Evolutionary conservation across 2,888 invertebrate genomes (phyloP), one percentile per base, ranked within the genome.

Genomic region (Uloborus plumipes): DNA sequence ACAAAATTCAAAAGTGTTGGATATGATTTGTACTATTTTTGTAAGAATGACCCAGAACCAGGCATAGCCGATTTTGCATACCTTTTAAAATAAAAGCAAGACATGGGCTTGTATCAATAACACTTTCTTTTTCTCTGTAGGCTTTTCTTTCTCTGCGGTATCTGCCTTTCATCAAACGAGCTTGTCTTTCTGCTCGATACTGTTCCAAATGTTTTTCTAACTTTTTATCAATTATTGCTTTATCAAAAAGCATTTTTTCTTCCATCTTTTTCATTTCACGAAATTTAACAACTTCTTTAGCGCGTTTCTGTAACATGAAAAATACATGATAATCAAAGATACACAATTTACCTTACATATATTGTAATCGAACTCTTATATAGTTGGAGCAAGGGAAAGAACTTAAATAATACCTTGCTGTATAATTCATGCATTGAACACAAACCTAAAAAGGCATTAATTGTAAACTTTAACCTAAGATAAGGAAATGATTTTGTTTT

Each of bases 31-130:
- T 26, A 26, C 26, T 26, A 26, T 4, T 26, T 26, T 26, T 4
- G 26, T 26, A 4, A 26, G 26, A 26, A 26, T 2, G 4, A 26
- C 26, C 26, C 26, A 26, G 2, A 39, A 9, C 7, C 2, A 11
- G 39, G 1, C 9, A 39, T 39, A 7, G 9, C 11, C 11, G 9
- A 39, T 39, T 39, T 18, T 2, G 15, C 39, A n/a, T 11, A 91
- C 92, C 94, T 92, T 94, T 93, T 6, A 94, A 88, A 4, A 94
- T 88, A 13, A 94, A 89, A 86, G 91, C 92, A 73, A 94, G 88
- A 83, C 89, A 89, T 0, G 91, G 88, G 1, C 69, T 62, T 31
- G 49, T 91, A 50, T 90, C 91, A 16, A 26, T 49, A 69, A 85
- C 86, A 75, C 87, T 84, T 70, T 89, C 89, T 88, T 92, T 91